Percentiles rank a stretch among this genome's conserved stretches.
phyloP scores from a whole-genome alignment of 2,888 invertebrate species.

The Antheraea yamamai region DNA sequence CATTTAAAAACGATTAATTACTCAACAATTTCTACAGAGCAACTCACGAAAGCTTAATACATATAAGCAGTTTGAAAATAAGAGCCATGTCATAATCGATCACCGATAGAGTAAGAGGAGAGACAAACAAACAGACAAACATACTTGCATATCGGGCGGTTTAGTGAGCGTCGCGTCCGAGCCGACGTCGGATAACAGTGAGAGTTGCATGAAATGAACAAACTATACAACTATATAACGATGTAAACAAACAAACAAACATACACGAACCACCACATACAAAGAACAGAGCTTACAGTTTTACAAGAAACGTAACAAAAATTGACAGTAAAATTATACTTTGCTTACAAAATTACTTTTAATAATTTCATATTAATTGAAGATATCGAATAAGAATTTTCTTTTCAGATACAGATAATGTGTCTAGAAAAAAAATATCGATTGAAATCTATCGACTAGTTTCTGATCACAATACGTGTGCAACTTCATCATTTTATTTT shows the following conservation, averaged over 20 bases:
- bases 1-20: too few species aligned
- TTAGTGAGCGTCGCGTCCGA: slow-evolving; percentile 77
- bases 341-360: too few species aligned
- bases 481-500: too few species aligned
- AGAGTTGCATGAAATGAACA: slow-evolving; percentile 82
- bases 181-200: slow-evolving; percentile 78
- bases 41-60: too few species aligned
- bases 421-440: too few species aligned
- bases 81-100: slow-evolving; percentile 21
- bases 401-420: too few species aligned
- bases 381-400: too few species aligned
- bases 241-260: slow-evolving; percentile 55
- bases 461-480: too few species aligned
- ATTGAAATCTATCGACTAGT: too few species aligned
- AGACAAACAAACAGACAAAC: slow-evolving; percentile 54
- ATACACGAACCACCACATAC: slow-evolving; percentile 18
- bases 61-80: neutral
- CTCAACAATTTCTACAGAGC: neutral
- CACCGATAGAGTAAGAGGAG: slow-evolving; percentile 15
- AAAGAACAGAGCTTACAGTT: neutral
- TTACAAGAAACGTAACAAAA: too few species aligned
- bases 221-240: slow-evolving; percentile 80
- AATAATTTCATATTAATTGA: too few species aligned
- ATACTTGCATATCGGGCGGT: slow-evolving; percentile 79
- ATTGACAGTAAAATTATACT: too few species aligned